Evolutionary conservation across 2,113 vertebrate species (phyloP).

Genomic region (Chlamydotis undulata): DNA sequence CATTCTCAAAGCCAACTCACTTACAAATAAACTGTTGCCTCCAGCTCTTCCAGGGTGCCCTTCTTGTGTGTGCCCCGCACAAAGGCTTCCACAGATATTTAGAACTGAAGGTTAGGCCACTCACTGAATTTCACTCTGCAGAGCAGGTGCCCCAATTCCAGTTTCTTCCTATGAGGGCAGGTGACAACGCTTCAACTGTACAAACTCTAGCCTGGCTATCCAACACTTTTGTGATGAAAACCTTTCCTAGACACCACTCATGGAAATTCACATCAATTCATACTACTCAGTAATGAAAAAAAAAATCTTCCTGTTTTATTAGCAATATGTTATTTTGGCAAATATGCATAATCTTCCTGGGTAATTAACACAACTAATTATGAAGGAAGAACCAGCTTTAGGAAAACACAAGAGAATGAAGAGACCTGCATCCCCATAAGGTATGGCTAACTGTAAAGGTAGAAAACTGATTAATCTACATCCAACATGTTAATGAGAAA

Average conservation of each 20-base stretch:
- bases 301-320: background rate
- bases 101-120: background rate
- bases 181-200: background rate
- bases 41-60: background rate
- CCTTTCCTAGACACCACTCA: background rate
- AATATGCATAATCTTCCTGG: background rate
- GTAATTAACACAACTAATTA: constrained; percentile 9
- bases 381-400: background rate
- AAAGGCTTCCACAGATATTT: background rate
- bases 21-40: background rate
- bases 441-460: background rate
- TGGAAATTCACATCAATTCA: background rate
- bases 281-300: background rate
- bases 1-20: background rate
- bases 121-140: background rate
- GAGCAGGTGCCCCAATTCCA: background rate
- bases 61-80: background rate
- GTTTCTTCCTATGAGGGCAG: background rate
- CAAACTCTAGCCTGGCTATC: background rate
- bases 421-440: background rate
- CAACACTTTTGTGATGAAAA: background rate
- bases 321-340: background rate
- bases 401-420: background rate
- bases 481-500: background rate
- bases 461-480: background rate